phyloP scores from a whole-genome alignment of 1,140 invertebrate genomes.

The Microplitis mediator region DNA sequence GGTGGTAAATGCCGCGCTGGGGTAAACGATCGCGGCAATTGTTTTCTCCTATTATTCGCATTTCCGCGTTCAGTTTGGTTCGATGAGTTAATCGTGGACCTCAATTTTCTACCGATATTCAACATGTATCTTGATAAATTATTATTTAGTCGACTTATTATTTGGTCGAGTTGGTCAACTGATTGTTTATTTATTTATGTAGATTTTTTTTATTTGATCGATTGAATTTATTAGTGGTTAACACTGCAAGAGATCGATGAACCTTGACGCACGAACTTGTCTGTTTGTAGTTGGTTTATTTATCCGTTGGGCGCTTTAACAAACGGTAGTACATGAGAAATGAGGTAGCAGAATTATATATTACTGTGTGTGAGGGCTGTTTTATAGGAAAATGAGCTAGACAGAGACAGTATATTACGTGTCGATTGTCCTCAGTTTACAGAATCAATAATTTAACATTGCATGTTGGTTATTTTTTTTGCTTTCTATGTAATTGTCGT shows the following conservation, averaged over 20 bases:
- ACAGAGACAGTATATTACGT: conserved; percentile 31
- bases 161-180: no score
- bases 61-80: conserved; percentile 21
- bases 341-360: neutral
- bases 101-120: conserved; percentile 31
- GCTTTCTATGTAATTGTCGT: neutral
- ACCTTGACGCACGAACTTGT: conserved; percentile 38
- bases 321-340: conserved; percentile 1
- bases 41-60: conserved; percentile 42
- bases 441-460: conserved; percentile 41
- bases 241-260: conserved; percentile 36
- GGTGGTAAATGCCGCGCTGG: conserved; percentile 24
- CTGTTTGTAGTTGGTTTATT: conserved; percentile 44
- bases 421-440: conserved; percentile 43
- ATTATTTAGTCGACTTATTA: neutral
- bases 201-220: neutral
- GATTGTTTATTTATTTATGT: no score
- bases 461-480: conserved; percentile 24
- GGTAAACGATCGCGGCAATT: conserved; percentile 47
- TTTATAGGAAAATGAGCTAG: neutral
- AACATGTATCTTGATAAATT: conserved; percentile 6
- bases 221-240: neutral
- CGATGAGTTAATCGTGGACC: conserved; percentile 42
- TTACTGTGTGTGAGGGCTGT: neutral
- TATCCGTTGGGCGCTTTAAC: conserved; percentile 21